A percentile compares a stretch with the other conserved stretches of the same genome.
Evolutionary conservation across 2,888 invertebrate genomes (phyloP).

Genomic region (Argyresthia albistria): DNA sequence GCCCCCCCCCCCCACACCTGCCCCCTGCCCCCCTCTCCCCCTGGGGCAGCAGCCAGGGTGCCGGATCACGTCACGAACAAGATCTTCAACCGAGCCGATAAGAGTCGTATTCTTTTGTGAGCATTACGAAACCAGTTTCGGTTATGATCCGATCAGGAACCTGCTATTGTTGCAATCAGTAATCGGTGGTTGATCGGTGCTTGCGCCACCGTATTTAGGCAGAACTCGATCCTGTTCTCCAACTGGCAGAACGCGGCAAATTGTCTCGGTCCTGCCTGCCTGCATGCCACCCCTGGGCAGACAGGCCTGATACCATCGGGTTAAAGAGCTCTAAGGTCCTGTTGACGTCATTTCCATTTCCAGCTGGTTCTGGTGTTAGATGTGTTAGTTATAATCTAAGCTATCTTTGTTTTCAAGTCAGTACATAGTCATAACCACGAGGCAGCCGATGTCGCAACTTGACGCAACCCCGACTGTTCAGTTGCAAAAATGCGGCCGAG

Average conservation of each 20-base stretch:
- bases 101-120: neutral
- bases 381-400: no score
- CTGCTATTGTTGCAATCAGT: slow-evolving; percentile 2
- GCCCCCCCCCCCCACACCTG: slow-evolving; percentile 11
- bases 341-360: no score
- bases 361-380: no score
- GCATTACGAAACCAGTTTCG: neutral
- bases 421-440: neutral
- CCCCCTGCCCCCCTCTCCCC: no score
- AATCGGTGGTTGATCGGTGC: neutral
- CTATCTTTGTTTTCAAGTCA: no score
- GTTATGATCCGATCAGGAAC: neutral
- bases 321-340: no score
- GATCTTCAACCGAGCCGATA: neutral
- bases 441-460: slow-evolving; percentile 22
- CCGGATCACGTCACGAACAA: slow-evolving; percentile 31
- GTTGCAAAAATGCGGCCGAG: slow-evolving; percentile 18
- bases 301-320: no score
- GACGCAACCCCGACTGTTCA: slow-evolving; percentile 15
- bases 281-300: no score
- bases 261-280: no score
- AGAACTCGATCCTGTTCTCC: neutral
- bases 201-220: neutral
- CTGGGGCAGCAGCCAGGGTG: slow-evolving; percentile 5
- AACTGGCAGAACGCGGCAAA: no score